A percentile compares a stretch with the other conserved stretches of the same genome.
phyloP scores from a whole-genome alignment of 2,797 vertebrate genomes.

The Sandelia bainsii region DNA sequence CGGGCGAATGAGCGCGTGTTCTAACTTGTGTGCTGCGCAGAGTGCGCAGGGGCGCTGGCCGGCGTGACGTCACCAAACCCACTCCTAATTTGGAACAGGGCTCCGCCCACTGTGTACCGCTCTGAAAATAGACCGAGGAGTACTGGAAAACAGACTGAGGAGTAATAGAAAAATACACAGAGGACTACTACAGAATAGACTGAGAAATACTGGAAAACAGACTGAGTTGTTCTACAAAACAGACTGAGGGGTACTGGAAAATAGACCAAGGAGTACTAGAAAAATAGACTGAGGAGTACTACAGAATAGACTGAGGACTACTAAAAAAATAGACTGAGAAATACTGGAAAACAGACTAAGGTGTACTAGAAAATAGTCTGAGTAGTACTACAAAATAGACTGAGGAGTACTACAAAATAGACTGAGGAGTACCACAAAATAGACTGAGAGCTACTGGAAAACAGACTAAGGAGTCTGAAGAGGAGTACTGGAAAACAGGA shows the following conservation, averaged over 20 bases:
- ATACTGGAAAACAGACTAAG: not conserved
- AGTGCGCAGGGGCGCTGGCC: constrained; percentile 83
- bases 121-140: constrained; percentile 50
- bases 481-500: no score
- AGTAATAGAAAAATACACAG: no score
- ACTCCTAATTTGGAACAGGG: constrained; percentile 34
- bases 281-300: no score
- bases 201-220: not conserved
- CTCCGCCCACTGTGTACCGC: constrained; percentile 53
- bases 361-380: no score
- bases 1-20: constrained; percentile 56
- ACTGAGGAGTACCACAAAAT: not conserved
- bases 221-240: no score
- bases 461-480: no score
- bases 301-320: no score
- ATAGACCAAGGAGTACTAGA: not conserved
- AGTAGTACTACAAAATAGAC: no score
- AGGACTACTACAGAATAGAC: not conserved
- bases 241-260: not conserved
- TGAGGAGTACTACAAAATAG: not conserved
- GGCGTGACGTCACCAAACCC: constrained; percentile 70
- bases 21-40: constrained; percentile 57
- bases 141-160: not conserved
- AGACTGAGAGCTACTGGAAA: not conserved
- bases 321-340: no score